These are phyloP conservation scores for Otus scops DNA, from an alignment of 2,797 vertebrate species.

Conservation along the genomic window DNA sequence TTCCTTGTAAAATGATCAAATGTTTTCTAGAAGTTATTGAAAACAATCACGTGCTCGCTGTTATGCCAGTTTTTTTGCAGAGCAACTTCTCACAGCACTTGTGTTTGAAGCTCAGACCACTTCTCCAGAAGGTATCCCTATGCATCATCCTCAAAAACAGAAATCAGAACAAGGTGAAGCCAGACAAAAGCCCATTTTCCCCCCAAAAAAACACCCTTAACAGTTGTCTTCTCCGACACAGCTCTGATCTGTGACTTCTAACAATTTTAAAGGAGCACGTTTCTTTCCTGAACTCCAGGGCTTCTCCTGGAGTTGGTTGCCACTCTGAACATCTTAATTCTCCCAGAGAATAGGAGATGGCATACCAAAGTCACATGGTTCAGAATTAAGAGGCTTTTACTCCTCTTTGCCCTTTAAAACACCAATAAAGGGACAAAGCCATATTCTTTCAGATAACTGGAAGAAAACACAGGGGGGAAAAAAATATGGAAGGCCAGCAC, in stretches of 20 bases:
- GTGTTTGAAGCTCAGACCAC: background rate
- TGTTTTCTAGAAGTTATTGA: background rate
- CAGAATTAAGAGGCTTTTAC: constrained; percentile 20
- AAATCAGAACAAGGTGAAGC: background rate
- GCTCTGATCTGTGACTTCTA: background rate
- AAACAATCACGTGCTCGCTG: background rate
- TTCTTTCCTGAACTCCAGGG: background rate
- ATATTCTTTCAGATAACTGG: background rate
- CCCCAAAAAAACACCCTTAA: fast-evolving
- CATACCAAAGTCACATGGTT: background rate
- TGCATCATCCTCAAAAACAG: background rate
- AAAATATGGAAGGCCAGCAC: constrained; percentile 7
- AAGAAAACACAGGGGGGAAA: background rate
- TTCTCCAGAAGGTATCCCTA: background rate
- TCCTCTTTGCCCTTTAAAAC: constrained; percentile 47
- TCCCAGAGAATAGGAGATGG: background rate
- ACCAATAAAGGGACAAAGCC: background rate
- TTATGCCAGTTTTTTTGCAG: background rate
- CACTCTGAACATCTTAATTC: background rate
- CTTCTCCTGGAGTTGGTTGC: background rate
- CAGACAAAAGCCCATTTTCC: background rate
- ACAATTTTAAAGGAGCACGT: background rate
- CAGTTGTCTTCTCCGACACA: background rate
- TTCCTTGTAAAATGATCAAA: background rate
- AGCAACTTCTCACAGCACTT: background rate